Evolutionary conservation across 2,888 invertebrate species (phyloP).

Genomic region (Eupithecia abbreviata): DNA sequence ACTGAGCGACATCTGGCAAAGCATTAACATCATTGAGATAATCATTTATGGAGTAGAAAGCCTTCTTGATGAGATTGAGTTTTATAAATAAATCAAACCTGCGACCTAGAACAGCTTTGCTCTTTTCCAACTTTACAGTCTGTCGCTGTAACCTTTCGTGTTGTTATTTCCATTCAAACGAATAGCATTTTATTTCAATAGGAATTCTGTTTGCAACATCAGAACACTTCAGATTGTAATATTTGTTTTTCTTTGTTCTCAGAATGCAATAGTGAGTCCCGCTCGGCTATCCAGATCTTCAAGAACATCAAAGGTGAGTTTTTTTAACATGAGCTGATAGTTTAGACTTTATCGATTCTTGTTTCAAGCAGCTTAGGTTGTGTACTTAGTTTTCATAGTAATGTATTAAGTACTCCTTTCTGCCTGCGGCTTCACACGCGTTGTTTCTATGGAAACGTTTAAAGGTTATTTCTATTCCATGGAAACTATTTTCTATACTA

Average conservation of each 20-base stretch:
- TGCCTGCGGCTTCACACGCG: too few species aligned
- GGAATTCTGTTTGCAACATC: constrained; percentile 3
- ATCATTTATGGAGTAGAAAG: too few species aligned
- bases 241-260: constrained; percentile 37
- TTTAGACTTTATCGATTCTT: not conserved
- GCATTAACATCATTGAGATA: too few species aligned
- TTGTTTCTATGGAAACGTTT: too few species aligned
- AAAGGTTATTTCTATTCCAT: too few species aligned
- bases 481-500: too few species aligned
- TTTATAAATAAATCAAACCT: not conserved
- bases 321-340: not conserved
- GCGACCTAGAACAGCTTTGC: not conserved
- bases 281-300: constrained; percentile 46
- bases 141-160: not conserved
- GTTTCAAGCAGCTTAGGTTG: not conserved
- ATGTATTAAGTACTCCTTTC: too few species aligned
- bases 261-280: constrained; percentile 54
- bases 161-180: not conserved
- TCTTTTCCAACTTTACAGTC: not conserved
- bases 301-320: constrained; percentile 65
- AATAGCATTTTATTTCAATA: constrained; percentile 8
- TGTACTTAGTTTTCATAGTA: not conserved
- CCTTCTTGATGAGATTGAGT: too few species aligned
- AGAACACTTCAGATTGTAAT: constrained; percentile 9
- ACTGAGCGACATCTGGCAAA: too few species aligned